Conservation (phyloP, 2,797 vertebrate genomes). For the Channallabes apus region DNA sequence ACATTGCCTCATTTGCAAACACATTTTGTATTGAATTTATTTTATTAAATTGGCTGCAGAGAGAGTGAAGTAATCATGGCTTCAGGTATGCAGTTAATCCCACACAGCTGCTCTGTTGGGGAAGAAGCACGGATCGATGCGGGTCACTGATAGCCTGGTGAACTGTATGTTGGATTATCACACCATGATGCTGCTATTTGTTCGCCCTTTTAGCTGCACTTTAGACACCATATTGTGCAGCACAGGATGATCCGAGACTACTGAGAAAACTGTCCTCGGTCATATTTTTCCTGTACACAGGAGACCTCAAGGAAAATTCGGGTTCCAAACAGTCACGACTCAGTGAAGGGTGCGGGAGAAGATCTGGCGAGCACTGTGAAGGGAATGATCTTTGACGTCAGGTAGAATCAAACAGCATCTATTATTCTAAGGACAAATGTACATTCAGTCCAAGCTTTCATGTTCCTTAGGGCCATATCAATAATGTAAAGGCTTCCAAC, state of each 20-base stretch:
- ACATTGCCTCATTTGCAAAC: not conserved
- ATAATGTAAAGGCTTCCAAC: not conserved
- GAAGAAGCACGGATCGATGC: conserved; percentile 13
- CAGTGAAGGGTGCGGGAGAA: too few species aligned
- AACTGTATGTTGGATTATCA: conserved; percentile 11
- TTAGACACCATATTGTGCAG: conserved; percentile 10
- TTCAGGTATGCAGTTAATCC: not conserved
- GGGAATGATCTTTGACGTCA: not conserved
- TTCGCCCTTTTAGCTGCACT: conserved; percentile 16
- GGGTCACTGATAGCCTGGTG: conserved; percentile 18
- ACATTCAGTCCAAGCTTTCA: not conserved
- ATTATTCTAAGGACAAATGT: not conserved
- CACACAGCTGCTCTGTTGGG: not conserved
- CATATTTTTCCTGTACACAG: conserved; percentile 1
- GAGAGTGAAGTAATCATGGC: not conserved
- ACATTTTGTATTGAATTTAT: not conserved
- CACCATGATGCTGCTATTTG: conserved; percentile 20
- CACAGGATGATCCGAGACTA: not conserved
- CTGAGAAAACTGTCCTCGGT: not conserved
- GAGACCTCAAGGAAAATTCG: not conserved
- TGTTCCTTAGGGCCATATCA: not conserved
- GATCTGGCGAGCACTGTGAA: not conserved
- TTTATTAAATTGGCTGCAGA: not conserved
- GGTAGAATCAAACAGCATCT: not conserved
- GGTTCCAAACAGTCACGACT: not conserved